Evolutionary conservation across 2,888 invertebrate genomes (phyloP), one percentile per base, ranked within the genome.

Genomic region (Drosophila falleni): DNA sequence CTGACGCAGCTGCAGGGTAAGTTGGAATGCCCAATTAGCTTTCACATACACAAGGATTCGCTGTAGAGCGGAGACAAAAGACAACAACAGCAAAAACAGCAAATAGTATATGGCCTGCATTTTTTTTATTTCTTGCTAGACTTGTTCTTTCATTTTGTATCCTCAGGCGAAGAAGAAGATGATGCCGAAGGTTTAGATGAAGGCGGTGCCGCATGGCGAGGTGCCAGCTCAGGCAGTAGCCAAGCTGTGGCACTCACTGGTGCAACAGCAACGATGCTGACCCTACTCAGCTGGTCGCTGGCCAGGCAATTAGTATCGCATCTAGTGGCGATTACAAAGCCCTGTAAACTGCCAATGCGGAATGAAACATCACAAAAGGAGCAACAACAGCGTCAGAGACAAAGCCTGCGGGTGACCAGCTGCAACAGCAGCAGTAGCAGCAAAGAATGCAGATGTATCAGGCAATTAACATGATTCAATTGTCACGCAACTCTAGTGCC

Each of bases 1-100:
- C 82, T 92, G 56, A 92, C 92, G 19, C 91, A 92, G 79, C 90
- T 93, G 64, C 91, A 92, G 90, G 93, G 93, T 93, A 83, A 88
- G 86, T 85, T 68, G 44, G 47, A 50, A 51, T 62, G 62, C 71
- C 85, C 87, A 84, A 86, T 80, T 89, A 87, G 71, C 50, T 76
- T 66, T 51, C 73, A 55, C 66, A 66, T 50, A 74, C 79, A 56
- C 42, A 49, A 42, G 54, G 50, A 53, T 50, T 31, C 33, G 4
- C 44, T 26, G 13, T 46, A 54, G 39, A 54, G 33, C 49, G 55
- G 70, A 53, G 37, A 64, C 51, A 58, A 61, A 62, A 55, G 23
- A 63, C 66, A 81, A 49, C 47, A 68, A 66, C 60, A 63, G 15
- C 11, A 56, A 23, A 33, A 60, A 47, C 41, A 64, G 50, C 37